Conservation (phyloP, 2,888 invertebrate species). For the Anthoptus insignis region DNA sequence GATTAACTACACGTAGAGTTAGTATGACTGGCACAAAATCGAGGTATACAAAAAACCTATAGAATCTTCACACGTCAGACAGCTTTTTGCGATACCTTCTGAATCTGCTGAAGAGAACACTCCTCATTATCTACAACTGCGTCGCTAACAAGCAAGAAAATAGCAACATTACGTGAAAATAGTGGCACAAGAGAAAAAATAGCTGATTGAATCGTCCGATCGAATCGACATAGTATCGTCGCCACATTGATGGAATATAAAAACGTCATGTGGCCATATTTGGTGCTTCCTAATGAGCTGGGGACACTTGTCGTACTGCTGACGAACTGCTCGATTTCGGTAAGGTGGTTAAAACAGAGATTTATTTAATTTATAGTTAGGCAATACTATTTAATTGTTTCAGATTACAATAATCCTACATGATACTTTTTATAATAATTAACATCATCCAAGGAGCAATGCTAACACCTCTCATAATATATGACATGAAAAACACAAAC, state of each 20-base stretch:
- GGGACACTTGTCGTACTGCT: conserved; percentile 51
- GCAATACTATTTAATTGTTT: too few relatives aligned
- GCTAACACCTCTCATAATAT: too few relatives aligned
- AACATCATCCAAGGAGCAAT: too few relatives aligned
- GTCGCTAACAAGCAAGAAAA: conserved; percentile 37
- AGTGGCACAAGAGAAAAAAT: conserved; percentile 36
- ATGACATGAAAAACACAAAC: too few relatives aligned
- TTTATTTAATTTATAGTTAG: too few relatives aligned
- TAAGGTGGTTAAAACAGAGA: too few relatives aligned
- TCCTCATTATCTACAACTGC: conserved; percentile 18
- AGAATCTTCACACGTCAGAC: neutral
- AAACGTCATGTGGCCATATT: conserved; percentile 66
- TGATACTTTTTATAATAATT: too few relatives aligned
- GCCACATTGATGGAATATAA: conserved; percentile 52
- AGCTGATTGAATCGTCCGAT: conserved; percentile 52
- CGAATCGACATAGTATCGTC: conserved; percentile 54
- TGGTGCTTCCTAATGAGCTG: conserved; percentile 70
- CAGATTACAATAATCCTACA: too few relatives aligned
- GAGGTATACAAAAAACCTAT: neutral
- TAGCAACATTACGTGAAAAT: conserved; percentile 26
- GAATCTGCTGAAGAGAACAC: conserved; percentile 19
- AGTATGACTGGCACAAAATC: too few relatives aligned
- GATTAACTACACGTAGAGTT: too few relatives aligned
- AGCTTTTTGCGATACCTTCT: conserved; percentile 22
- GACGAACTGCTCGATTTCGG: neutral